phyloP scores from a whole-genome alignment of 2,113 vertebrate species.

The Notothenia rossii region DNA sequence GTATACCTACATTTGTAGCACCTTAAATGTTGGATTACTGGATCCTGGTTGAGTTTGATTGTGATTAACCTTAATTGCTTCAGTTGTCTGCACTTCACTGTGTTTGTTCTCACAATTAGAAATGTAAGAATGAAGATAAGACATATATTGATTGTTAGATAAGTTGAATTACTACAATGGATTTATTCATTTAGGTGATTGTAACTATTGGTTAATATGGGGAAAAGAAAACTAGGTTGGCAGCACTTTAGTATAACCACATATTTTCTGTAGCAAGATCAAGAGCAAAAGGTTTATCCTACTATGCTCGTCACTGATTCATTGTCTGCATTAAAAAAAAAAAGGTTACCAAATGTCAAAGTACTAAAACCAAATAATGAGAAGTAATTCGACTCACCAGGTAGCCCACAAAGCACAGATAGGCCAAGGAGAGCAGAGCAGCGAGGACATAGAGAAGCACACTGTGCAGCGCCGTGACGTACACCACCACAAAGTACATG shows the following conservation, averaged over 20 bases:
- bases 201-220: not conserved
- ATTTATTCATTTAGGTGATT: not conserved
- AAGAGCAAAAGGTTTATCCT: not conserved
- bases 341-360: not conserved
- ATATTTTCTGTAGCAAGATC: not conserved
- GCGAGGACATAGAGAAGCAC: slow-evolving; percentile 87
- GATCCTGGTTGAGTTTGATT: not conserved
- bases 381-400: slow-evolving; percentile 86
- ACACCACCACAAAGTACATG: slow-evolving; percentile 94
- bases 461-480: slow-evolving; percentile 87
- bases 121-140: not conserved
- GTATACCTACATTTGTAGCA: too few relatives aligned
- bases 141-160: not conserved
- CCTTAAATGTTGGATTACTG: too few relatives aligned
- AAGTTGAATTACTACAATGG: not conserved
- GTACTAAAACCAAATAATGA: not conserved
- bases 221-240: not conserved
- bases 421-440: slow-evolving; percentile 86
- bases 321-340: not conserved
- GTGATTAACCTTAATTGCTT: not conserved
- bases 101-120: not conserved
- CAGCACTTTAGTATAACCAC: not conserved
- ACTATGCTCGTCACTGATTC: not conserved
- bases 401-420: slow-evolving; percentile 92
- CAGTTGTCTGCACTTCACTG: not conserved